Conservation (phyloP, 2,888 invertebrate genomes). For the Leistus spinibarbis region DNA sequence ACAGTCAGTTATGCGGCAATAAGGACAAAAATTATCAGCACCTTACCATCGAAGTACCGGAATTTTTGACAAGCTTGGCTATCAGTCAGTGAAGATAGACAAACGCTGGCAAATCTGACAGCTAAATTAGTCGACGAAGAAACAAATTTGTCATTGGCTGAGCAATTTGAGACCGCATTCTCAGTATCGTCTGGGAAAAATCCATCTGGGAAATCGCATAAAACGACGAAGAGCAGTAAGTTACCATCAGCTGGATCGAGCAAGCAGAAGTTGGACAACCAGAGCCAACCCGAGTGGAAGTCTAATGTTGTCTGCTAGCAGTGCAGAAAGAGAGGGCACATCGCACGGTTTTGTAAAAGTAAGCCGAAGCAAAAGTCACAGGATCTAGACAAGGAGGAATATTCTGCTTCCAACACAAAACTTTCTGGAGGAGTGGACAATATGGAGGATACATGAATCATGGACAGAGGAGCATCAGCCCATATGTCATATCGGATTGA, state of each 20-base stretch:
- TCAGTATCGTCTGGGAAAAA: slow-evolving; percentile 7
- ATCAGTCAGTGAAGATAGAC: slow-evolving; percentile 32
- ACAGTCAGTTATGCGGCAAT: slow-evolving; percentile 24
- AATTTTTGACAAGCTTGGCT: slow-evolving; percentile 28
- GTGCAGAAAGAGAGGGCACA: slow-evolving; percentile 41
- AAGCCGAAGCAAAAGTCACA: neutral
- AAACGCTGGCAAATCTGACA: slow-evolving; percentile 40
- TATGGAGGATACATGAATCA: slow-evolving; percentile 41
- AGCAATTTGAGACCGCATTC: slow-evolving; percentile 26
- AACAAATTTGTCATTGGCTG: slow-evolving; percentile 12
- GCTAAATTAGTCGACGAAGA: slow-evolving; percentile 39
- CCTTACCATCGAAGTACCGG: slow-evolving; percentile 20
- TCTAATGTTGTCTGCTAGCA: slow-evolving; percentile 4
- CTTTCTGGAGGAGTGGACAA: neutral
- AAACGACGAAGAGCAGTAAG: neutral
- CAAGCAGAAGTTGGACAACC: slow-evolving; percentile 10
- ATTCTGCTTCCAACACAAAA: slow-evolving; percentile 7
- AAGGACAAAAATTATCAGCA: slow-evolving; percentile 34
- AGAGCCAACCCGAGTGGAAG: neutral
- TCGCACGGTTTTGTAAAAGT: slow-evolving; percentile 28
- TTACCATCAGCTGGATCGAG: neutral
- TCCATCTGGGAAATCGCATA: neutral
- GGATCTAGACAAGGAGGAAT: slow-evolving; percentile 5
- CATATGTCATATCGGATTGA: slow-evolving; percentile 43
- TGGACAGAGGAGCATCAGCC: slow-evolving; percentile 46